phyloP scores from a whole-genome alignment of 2,113 vertebrate genomes.

The Dissostichus mawsoni region DNA sequence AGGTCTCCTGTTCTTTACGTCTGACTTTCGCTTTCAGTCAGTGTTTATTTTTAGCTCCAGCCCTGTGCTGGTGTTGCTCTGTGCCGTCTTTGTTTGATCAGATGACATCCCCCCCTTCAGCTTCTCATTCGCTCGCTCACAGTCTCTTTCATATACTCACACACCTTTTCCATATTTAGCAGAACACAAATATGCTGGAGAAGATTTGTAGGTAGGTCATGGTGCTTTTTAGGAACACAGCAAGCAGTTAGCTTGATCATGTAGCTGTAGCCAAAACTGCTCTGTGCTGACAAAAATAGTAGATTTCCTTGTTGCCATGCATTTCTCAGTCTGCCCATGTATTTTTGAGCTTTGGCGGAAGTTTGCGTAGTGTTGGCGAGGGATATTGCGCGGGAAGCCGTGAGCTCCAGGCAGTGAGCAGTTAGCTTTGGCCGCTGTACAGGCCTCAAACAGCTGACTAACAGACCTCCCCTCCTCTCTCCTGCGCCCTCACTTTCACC shows the following conservation, averaged over 20 bases:
- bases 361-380: conserved; percentile 69
- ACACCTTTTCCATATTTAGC: conserved; percentile 21
- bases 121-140: conserved; percentile 27
- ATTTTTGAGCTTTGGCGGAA: conserved; percentile 56
- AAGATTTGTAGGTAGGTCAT: conserved; percentile 2
- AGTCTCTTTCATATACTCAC: conserved; percentile 22
- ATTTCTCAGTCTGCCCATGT: conserved; percentile 46
- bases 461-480: conserved; percentile 43
- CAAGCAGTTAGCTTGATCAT: not conserved
- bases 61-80: conserved; percentile 75
- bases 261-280: not conserved
- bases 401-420: conserved; percentile 51
- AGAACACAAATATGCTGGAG: not conserved
- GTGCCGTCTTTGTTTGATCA: conserved; percentile 75
- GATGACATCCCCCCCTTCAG: conserved; percentile 49
- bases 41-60: conserved; percentile 84
- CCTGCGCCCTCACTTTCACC: conserved; percentile 9
- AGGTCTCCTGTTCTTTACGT: conserved; percentile 52
- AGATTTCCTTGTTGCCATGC: conserved; percentile 48
- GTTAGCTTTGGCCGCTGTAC: conserved; percentile 56
- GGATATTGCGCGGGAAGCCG: conserved; percentile 69
- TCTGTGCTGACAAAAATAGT: conserved; percentile 11
- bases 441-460: conserved; percentile 68
- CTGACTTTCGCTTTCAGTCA: conserved; percentile 49
- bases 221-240: not conserved